phyloP scores from a whole-genome alignment of 2,113 vertebrate species.

The Pomatorhinus ruficollis region DNA sequence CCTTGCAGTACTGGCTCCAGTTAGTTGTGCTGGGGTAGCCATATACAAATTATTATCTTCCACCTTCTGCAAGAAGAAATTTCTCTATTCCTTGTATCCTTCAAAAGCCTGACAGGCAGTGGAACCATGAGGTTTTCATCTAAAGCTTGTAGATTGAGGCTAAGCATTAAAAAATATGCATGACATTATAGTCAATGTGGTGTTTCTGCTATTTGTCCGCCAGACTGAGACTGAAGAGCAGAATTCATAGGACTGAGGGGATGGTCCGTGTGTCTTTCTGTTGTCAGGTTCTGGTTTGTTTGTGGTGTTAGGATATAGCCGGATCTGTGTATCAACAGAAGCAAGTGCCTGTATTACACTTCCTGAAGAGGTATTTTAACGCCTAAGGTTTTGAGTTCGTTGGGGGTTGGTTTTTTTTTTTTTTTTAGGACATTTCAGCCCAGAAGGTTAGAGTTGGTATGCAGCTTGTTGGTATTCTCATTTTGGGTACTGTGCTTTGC shows the following conservation, averaged over 20 bases:
- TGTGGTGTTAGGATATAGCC: not conserved
- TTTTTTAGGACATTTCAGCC: not conserved
- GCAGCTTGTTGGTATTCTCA: not conserved
- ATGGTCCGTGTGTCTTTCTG: fast-evolving
- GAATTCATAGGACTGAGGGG: not conserved
- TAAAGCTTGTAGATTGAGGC: not conserved
- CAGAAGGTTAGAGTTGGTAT: not conserved
- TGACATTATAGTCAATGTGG: not conserved
- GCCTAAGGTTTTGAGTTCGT: not conserved
- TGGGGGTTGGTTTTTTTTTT: not conserved
- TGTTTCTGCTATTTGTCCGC: not conserved
- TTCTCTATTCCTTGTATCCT: not conserved
- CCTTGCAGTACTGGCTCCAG: not conserved
- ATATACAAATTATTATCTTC: not conserved
- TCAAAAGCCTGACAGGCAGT: not conserved
- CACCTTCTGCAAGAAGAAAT: not conserved
- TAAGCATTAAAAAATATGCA: not conserved
- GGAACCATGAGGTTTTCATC: not conserved
- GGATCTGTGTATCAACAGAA: not conserved
- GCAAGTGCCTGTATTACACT: not conserved
- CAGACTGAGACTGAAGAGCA: not conserved
- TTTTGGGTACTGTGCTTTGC: not conserved
- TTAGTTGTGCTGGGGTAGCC: not conserved
- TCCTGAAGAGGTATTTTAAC: not conserved
- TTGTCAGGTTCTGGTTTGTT: not conserved